Evolutionary conservation across 2,888 invertebrate genomes (phyloP).

Genomic region (Chaitophorus viminalis): DNA sequence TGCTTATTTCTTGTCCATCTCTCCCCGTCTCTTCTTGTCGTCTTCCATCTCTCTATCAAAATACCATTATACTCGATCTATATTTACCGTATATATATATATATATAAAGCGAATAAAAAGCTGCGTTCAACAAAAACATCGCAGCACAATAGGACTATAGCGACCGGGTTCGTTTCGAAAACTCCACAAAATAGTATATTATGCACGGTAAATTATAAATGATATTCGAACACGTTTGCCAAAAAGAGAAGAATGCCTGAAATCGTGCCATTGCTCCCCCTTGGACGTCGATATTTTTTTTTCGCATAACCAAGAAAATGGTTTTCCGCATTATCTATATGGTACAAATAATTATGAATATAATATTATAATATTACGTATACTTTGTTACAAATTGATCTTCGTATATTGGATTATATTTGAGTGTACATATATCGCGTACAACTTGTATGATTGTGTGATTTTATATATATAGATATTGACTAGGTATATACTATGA

Average conservation of each 20-base stretch:
- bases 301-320: background rate
- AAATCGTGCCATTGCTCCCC: background rate
- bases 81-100: background rate
- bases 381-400: background rate
- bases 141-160: slow-evolving; percentile 6
- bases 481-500: no score
- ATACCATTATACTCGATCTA: background rate
- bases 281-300: background rate
- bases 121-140: slow-evolving; percentile 11
- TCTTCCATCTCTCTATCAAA: background rate
- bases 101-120: background rate
- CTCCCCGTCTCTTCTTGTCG: background rate
- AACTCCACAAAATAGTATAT: background rate
- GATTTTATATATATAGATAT: no score
- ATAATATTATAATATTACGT: background rate
- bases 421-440: background rate
- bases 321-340: background rate
- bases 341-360: no score
- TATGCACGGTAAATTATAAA: background rate
- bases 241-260: slow-evolving; percentile 14
- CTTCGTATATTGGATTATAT: background rate
- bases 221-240: slow-evolving; percentile 27
- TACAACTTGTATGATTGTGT: no score
- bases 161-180: slow-evolving; percentile 9
- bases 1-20: no score